Conservation (phyloP, 2,888 invertebrate species). For the Calameuta filiformis region DNA sequence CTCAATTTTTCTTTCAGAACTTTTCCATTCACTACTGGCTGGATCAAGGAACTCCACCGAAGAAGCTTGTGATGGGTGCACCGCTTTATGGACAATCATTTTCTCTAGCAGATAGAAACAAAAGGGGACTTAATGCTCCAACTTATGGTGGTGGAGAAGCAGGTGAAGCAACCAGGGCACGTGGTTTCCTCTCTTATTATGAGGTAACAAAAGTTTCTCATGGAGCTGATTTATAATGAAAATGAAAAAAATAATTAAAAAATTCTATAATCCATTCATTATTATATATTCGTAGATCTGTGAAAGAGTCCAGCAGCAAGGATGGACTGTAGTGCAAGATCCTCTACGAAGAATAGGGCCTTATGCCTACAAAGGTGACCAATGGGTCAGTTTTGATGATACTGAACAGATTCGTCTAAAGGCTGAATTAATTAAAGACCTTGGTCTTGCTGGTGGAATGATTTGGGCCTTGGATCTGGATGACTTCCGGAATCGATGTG, state of each 20-base stretch:
- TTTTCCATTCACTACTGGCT: conserved; percentile 91
- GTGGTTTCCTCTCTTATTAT: conserved; percentile 90
- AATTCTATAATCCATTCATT: neutral
- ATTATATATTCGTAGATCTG: conserved; percentile 74
- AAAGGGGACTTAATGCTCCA: conserved; percentile 77
- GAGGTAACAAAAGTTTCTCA: conserved; percentile 70
- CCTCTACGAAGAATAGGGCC: conserved; percentile 87
- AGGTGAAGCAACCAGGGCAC: conserved; percentile 86
- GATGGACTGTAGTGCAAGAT: conserved; percentile 84
- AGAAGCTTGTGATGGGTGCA: conserved; percentile 86
- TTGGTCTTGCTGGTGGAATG: conserved; percentile 88
- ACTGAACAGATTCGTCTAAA: conserved; percentile 85
- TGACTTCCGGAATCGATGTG: conserved; percentile 84
- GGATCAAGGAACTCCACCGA: conserved; percentile 79
- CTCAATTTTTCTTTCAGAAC: conserved; percentile 71
- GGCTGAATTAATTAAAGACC: conserved; percentile 81
- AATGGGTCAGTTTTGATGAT: conserved; percentile 96
- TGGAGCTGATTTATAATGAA: neutral
- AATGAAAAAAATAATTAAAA: neutral
- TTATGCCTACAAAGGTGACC: conserved; percentile 84
- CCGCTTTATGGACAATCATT: conserved; percentile 93
- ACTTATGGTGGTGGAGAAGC: conserved; percentile 91
- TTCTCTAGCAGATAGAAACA: conserved; percentile 75
- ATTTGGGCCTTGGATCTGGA: conserved; percentile 91
- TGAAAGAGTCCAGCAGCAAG: conserved; percentile 77